A percentile compares a stretch with the other conserved stretches of the same genome.
Conservation (phyloP, 2,797 vertebrate species). For the Esox lucius region DNA sequence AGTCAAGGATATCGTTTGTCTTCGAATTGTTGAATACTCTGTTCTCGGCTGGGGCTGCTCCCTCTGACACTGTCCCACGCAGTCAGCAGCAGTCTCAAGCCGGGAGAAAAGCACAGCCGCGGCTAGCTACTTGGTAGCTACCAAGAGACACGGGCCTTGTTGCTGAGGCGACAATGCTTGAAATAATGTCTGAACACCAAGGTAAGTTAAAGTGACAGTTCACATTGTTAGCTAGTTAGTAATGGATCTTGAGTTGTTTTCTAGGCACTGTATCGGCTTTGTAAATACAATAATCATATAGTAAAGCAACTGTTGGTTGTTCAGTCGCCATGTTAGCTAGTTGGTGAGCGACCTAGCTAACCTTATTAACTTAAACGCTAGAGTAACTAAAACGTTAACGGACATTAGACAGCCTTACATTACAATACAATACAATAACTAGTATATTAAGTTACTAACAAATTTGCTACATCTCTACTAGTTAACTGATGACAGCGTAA, state of each 20-base stretch:
- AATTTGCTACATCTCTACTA: not conserved
- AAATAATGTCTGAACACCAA: slow-evolving; percentile 87
- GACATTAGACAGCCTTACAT: too few relatives aligned
- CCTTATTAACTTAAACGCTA: too few relatives aligned
- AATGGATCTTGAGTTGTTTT: not conserved
- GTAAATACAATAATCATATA: not conserved
- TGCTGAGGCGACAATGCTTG: slow-evolving; percentile 82
- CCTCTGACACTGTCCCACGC: slow-evolving; percentile 17
- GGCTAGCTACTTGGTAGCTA: slow-evolving; percentile 64
- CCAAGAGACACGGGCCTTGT: slow-evolving; percentile 64
- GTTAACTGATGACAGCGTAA: not conserved
- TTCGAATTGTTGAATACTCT: slow-evolving; percentile 6
- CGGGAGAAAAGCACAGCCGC: slow-evolving; percentile 67
- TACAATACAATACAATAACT: not conserved
- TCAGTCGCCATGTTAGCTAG: not conserved
- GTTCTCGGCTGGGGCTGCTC: slow-evolving; percentile 54
- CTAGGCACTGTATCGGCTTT: not conserved
- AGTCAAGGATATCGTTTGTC: not conserved
- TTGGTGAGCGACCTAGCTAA: too few relatives aligned
- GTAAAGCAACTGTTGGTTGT: slow-evolving; percentile 3
- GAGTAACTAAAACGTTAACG: too few relatives aligned
- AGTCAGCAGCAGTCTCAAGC: slow-evolving; percentile 56
- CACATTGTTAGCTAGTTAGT: not conserved
- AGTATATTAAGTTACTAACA: not conserved
- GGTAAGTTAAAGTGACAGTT: slow-evolving; percentile 56